phyloP scores from a whole-genome alignment of 2,113 vertebrate genomes.

The Oryzias melastigma region DNA sequence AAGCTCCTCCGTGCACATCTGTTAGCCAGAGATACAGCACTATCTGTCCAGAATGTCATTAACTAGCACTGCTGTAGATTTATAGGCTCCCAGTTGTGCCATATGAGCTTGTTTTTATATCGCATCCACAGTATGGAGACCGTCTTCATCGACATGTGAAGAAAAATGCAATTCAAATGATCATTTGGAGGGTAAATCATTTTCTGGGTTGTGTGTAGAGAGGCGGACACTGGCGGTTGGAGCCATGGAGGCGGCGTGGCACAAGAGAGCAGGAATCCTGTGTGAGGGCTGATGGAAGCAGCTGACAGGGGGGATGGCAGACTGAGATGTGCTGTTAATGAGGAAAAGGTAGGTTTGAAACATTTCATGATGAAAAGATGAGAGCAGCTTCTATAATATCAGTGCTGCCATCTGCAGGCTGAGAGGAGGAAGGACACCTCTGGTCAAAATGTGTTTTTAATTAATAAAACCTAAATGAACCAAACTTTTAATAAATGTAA shows the following conservation, averaged over 20 bases:
- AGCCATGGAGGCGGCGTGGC: conserved; percentile 12
- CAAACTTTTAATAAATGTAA: too few species aligned
- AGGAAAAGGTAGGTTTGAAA: conserved; percentile 1
- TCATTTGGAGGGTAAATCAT: conserved; percentile 15
- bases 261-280: conserved; percentile 6
- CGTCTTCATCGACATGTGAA: conserved; percentile 3
- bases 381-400: not conserved
- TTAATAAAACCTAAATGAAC: too few species aligned
- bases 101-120: conserved; percentile 27
- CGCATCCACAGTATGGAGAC: conserved; percentile 33
- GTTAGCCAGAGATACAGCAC: conserved; percentile 54
- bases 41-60: conserved; percentile 59
- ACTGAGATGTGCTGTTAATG: conserved; percentile 14
- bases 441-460: too few species aligned
- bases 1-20: conserved; percentile 47
- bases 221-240: conserved; percentile 14
- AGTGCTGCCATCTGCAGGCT: conserved; percentile 55
- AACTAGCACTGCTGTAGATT: conserved; percentile 45
- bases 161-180: conserved; percentile 9
- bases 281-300: conserved; percentile 17
- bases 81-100: conserved; percentile 34
- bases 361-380: conserved; percentile 7
- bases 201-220: not conserved
- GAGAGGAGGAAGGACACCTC: conserved; percentile 11
- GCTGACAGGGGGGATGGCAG: not conserved